Evolutionary conservation across 1,140 invertebrate species (phyloP).

Genomic region (Colletes gigas): DNA sequence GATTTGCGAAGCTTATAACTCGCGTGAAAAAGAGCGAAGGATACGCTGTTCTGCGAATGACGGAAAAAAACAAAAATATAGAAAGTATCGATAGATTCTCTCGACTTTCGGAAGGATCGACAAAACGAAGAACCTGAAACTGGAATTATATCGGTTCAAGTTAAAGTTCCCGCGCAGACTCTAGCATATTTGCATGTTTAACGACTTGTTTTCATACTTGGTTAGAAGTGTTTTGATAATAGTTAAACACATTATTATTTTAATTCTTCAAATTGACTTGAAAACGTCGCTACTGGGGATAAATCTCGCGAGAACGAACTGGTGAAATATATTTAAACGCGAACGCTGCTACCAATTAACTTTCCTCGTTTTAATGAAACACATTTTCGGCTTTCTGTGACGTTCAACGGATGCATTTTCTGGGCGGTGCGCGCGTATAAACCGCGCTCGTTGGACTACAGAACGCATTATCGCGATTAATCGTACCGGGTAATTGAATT

Average conservation of each 20-base stretch:
- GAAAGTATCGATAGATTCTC: neutral
- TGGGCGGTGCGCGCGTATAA: neutral
- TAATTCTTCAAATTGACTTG: neutral
- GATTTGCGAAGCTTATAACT: neutral
- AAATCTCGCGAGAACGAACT: neutral
- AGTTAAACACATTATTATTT: too few relatives aligned
- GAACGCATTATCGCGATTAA: constrained; percentile 19
- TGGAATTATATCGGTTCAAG: too few relatives aligned
- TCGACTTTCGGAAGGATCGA: too few relatives aligned
- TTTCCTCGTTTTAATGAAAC: constrained; percentile 3
- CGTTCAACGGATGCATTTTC: neutral
- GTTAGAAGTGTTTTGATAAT: too few relatives aligned
- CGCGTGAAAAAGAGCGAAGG: neutral
- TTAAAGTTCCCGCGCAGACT: too few relatives aligned
- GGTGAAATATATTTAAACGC: neutral
- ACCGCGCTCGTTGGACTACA: neutral
- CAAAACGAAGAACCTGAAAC: too few relatives aligned
- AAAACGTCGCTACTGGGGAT: neutral
- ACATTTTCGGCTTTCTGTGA: constrained; percentile 4
- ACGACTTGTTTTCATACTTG: too few relatives aligned
- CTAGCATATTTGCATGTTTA: too few relatives aligned
- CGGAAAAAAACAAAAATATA: too few relatives aligned
- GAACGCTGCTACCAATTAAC: neutral
- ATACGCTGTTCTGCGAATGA: too few relatives aligned
- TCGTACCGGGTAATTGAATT: constrained; percentile 28